phyloP scores from a whole-genome alignment of 2,797 vertebrate genomes.

The Arremon brunneinucha region DNA sequence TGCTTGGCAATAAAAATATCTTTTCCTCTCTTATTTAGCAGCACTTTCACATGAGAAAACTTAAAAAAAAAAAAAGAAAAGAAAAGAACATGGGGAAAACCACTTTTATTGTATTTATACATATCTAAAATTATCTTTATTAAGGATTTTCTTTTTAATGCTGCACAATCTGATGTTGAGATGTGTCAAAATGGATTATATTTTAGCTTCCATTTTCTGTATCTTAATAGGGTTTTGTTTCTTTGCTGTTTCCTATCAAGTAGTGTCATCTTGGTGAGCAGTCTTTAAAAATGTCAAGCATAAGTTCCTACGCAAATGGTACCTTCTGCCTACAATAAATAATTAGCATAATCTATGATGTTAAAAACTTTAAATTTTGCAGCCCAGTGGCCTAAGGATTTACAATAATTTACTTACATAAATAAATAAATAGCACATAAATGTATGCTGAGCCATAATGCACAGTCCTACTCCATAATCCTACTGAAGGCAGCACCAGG shows the following conservation, averaged over 20 bases:
- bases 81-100: neutral
- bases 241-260: neutral
- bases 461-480: neutral
- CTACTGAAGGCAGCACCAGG: accelerated
- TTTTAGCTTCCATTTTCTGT: neutral
- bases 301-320: neutral
- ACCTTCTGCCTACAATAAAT: neutral
- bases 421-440: neutral
- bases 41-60: neutral
- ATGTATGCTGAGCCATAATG: neutral
- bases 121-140: neutral
- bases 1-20: neutral
- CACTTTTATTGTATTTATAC: neutral
- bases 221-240: neutral
- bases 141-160: neutral
- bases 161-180: neutral
- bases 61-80: neutral
- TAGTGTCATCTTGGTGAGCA: neutral
- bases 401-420: neutral
- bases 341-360: neutral
- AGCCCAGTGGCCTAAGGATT: neutral
- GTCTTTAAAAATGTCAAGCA: neutral
- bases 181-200: neutral
- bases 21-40: neutral
- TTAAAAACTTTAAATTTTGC: neutral